Evolutionary conservation across 2,888 invertebrate genomes (phyloP).

Genomic region (Drosophila birchii): DNA sequence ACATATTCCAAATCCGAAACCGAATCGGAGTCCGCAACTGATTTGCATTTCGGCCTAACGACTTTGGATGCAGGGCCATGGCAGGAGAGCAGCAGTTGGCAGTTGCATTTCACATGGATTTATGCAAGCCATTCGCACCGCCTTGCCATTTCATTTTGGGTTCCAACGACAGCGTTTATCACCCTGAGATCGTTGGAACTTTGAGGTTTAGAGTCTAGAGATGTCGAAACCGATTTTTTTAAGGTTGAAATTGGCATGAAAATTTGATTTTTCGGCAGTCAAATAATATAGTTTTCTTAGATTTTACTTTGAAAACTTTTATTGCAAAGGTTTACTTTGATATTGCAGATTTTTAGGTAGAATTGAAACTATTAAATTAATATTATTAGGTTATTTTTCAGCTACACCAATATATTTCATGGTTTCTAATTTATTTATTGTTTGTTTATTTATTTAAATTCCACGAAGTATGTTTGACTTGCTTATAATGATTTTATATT

Average conservation of each 20-base stretch:
- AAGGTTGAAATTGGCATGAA: background rate
- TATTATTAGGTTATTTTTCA: too few species aligned
- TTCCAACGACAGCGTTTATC: conserved; percentile 54
- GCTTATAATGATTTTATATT: too few species aligned
- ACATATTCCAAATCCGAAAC: conserved; percentile 56
- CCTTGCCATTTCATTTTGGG: conserved; percentile 68
- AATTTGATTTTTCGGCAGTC: background rate
- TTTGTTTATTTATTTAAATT: too few species aligned
- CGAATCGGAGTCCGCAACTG: conserved; percentile 54
- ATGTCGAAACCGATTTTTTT: background rate
- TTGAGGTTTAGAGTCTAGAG: conserved; percentile 5
- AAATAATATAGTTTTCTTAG: background rate
- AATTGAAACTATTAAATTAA: too few species aligned
- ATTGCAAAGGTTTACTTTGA: accelerated
- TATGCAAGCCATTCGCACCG: conserved; percentile 77
- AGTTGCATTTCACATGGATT: conserved; percentile 77
- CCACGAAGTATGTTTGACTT: too few species aligned
- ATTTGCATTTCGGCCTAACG: conserved; percentile 79
- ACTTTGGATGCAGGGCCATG: conserved; percentile 27
- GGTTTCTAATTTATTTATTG: background rate
- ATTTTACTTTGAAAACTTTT: background rate
- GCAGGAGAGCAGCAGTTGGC: conserved; percentile 28
- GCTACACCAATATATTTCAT: background rate
- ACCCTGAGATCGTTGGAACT: conserved; percentile 51
- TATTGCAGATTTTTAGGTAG: background rate